Conservation (phyloP, 1,140 invertebrate species). For the Aethina tumida region DNA sequence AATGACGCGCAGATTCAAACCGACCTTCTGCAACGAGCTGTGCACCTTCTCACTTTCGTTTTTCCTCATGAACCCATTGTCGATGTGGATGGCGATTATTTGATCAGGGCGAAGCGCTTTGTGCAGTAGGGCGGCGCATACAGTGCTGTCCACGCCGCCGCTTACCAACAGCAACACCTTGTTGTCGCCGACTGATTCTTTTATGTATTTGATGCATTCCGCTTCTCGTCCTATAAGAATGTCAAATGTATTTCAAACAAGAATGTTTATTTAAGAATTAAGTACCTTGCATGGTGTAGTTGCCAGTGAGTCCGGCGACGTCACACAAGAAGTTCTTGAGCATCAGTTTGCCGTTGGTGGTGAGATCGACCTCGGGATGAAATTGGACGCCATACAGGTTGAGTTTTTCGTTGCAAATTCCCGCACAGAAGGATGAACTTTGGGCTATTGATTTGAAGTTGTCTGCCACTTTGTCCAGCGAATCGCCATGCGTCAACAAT, state of each 20-base stretch:
- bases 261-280: too few relatives aligned
- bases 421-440: conserved; percentile 77
- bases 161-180: conserved; percentile 89
- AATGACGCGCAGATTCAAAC: conserved; percentile 75
- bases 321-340: conserved; percentile 92
- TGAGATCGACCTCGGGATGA: conserved; percentile 94
- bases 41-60: conserved; percentile 75
- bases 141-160: conserved; percentile 97
- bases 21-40: conserved; percentile 45
- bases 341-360: conserved; percentile 83
- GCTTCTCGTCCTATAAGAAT: too few relatives aligned
- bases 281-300: conserved; percentile 80
- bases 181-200: conserved; percentile 77
- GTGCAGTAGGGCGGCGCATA: conserved; percentile 90
- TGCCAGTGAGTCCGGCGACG: conserved; percentile 74
- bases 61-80: conserved; percentile 98
- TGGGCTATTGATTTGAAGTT: conserved; percentile 74
- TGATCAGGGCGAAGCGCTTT: conserved; percentile 83
- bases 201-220: conserved; percentile 91
- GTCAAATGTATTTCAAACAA: too few relatives aligned
- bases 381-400: conserved; percentile 96
- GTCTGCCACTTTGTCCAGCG: conserved; percentile 82
- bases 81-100: conserved; percentile 94
- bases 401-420: conserved; percentile 84
- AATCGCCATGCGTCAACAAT: conserved; percentile 94